Percentiles rank a stretch among this genome's conserved stretches.
phyloP scores from a whole-genome alignment of 2,888 invertebrate genomes.

The Microplitis manilae region DNA sequence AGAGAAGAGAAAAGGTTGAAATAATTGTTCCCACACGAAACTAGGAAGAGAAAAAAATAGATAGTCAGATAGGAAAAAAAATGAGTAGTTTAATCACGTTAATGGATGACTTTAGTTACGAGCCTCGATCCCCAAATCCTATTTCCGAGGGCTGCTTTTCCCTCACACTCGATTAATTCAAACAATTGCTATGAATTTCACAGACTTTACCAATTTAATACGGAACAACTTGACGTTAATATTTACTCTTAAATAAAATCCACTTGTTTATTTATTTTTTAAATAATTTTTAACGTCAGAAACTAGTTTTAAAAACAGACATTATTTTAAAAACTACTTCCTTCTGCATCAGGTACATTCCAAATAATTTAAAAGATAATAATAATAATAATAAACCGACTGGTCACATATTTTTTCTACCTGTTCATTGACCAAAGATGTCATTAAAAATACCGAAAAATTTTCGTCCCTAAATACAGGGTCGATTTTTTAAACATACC shows the following conservation, averaged over 20 bases:
- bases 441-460: not conserved
- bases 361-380: not conserved
- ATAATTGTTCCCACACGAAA: too few species aligned
- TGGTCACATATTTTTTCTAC: not conserved
- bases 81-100: not conserved
- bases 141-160: not conserved
- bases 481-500: not conserved
- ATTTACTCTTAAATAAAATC: too few species aligned
- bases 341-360: not conserved
- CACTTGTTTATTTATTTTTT: too few species aligned
- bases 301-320: not conserved
- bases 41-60: too few species aligned
- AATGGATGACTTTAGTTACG: not conserved
- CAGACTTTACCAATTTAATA: not conserved
- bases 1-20: too few species aligned
- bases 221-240: too few species aligned
- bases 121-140: not conserved
- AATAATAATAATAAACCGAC: not conserved
- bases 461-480: not conserved
- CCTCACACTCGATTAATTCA: not conserved
- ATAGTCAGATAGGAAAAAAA: too few species aligned
- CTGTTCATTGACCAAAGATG: constrained; percentile 1
- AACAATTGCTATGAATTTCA: not conserved
- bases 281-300: too few species aligned
- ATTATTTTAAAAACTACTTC: not conserved